Conservation (phyloP, 2,888 invertebrate genomes). For the Therioaphis trifolii region DNA sequence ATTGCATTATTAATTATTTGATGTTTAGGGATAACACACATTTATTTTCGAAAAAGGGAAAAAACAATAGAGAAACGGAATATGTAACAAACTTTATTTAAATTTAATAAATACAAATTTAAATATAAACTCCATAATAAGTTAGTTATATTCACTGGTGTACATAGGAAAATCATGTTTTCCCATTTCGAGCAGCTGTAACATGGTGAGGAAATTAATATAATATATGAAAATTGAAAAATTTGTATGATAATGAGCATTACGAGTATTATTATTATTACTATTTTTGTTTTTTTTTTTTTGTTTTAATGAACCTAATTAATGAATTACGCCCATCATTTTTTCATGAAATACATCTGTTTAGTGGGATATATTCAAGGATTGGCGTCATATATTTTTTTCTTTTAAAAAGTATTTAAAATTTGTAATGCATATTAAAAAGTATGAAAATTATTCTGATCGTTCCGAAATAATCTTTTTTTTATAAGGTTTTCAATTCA, state of each 20-base stretch:
- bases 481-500: too few relatives aligned
- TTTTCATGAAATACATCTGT: too few relatives aligned
- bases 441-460: too few relatives aligned
- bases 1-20: neutral
- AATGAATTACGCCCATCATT: too few relatives aligned
- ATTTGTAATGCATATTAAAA: too few relatives aligned
- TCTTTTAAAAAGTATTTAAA: too few relatives aligned
- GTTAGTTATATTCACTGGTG: neutral
- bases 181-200: neutral
- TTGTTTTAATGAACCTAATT: too few relatives aligned
- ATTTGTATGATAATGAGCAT: neutral
- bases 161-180: neutral
- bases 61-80: neutral
- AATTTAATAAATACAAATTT: neutral
- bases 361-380: too few relatives aligned
- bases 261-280: too few relatives aligned
- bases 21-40: neutral
- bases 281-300: too few relatives aligned
- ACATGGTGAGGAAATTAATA: neutral
- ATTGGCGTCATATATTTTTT: too few relatives aligned
- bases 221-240: neutral
- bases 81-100: neutral
- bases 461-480: too few relatives aligned
- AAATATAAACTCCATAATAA: neutral
- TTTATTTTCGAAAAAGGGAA: slow-evolving; percentile 1